These are phyloP conservation scores for Lonchura striata DNA, from an alignment of 2,113 vertebrate genomes.

Conservation along the genomic window DNA sequence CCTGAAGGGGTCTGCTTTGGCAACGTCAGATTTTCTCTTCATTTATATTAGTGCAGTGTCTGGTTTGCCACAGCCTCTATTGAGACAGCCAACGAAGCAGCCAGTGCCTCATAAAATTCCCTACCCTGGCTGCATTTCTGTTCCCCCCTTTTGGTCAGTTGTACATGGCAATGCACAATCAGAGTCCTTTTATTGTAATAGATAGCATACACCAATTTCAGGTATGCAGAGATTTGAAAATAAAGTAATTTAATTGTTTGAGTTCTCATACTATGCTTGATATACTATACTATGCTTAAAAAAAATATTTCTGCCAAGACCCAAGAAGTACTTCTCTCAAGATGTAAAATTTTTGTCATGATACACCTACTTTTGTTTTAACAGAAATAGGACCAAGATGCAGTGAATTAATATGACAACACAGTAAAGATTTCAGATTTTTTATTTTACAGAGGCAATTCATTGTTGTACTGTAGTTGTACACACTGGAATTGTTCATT, in stretches of 20 bases:
- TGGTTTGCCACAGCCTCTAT: background rate
- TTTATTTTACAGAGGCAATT: background rate
- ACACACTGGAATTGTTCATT: background rate
- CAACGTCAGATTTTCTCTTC: background rate
- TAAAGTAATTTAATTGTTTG: background rate
- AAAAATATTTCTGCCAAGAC: background rate
- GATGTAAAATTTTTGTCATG: background rate
- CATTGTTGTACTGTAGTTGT: background rate
- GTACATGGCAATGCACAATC: background rate
- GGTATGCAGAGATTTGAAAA: background rate
- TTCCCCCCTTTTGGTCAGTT: background rate
- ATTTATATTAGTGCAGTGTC: background rate
- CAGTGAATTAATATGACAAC: background rate
- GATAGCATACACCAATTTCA: background rate
- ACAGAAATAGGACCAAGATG: background rate
- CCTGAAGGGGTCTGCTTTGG: background rate
- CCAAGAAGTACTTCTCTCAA: background rate
- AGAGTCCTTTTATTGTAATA: background rate
- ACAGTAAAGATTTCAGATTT: background rate
- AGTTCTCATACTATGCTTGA: background rate
- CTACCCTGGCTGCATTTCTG: background rate
- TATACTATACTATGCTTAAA: background rate
- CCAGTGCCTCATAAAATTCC: background rate
- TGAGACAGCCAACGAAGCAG: rapidly evolving
- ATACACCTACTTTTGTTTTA: no score